Conservation (phyloP, 2,888 invertebrate species). For the Tenthredo amoena region DNA sequence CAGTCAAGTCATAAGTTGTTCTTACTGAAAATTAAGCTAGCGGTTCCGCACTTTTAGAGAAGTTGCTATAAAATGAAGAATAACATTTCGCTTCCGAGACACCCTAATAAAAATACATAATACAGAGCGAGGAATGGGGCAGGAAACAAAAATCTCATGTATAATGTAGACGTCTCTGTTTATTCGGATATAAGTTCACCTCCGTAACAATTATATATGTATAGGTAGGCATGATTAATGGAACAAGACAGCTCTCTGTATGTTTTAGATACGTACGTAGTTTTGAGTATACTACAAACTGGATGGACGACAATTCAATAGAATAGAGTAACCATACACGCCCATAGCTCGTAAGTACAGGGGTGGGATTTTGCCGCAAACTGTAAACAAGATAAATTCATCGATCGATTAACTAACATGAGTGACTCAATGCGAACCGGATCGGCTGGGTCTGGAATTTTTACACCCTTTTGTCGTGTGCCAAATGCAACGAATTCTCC, state of each 20-base stretch:
- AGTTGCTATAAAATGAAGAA: too few species aligned
- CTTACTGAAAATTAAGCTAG: too few species aligned
- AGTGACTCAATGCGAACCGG: background rate
- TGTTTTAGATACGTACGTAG: background rate
- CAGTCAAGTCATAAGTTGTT: too few species aligned
- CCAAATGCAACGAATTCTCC: too few species aligned
- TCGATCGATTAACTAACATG: background rate
- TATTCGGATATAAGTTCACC: background rate
- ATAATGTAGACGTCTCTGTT: background rate
- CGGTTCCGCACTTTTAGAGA: too few species aligned
- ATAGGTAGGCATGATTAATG: slow-evolving; percentile 2
- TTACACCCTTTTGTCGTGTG: background rate
- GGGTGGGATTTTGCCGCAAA: slow-evolving; percentile 24
- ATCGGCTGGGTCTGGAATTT: background rate
- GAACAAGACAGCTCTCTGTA: background rate
- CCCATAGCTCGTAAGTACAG: background rate
- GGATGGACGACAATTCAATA: background rate
- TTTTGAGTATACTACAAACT: background rate
- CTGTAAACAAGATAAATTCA: slow-evolving; percentile 35
- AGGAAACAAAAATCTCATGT: background rate
- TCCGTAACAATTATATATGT: background rate
- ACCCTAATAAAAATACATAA: background rate
- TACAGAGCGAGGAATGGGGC: background rate
- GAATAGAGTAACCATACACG: background rate
- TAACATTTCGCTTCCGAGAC: background rate